Evolutionary conservation across 2,888 invertebrate species (phyloP), one percentile per base, ranked within the genome.

Genomic region (Carpatolechia fugitivella): DNA sequence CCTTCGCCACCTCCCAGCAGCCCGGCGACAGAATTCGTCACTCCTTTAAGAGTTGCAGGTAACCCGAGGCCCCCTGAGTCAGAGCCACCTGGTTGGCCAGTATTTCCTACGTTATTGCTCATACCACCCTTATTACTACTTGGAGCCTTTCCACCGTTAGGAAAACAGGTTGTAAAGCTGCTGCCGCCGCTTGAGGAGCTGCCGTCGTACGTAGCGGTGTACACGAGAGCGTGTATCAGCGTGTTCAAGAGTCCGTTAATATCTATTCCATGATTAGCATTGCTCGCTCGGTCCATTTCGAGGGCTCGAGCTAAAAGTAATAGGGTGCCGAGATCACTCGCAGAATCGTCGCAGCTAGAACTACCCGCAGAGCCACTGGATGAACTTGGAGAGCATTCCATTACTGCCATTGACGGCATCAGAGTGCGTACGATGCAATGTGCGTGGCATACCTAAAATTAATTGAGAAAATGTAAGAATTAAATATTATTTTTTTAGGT

Each of bases 171-270:
- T 13, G 30, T n/a, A 13, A 38, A 35, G 18, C 48, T 29, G 24
- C 52, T 30, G 41, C 36, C 52, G 20, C 14, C 36, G 56, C 13
- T 31, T 55, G 50, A 29, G 41, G 31, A 48, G 16, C 14, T 36
- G 56, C 13, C 18, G 53, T 67, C 70, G 44, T 76, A 74, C 0
- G 80, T 76, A 10, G 80, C 73, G 1, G 76, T 78, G 29, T 72
- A 75, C 16, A 86, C 74, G 18, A 86, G 61, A 7, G 85, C 86
- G 52, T 85, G 82, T 10, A 85, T 74, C 31, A 86, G 65, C 57
- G 80, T 84, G 61, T 78, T 67, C 7, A 86, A 80, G 13, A 86
- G 70, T 54, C 79, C 80, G 56, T 85, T 83, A 1, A 46, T 64
- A 24, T 72, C 66, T 30, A 62, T 56, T 0, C 56, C 41, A 18